Conservation (phyloP, 2,797 vertebrate genomes). For the Sciaenops ocellatus region DNA sequence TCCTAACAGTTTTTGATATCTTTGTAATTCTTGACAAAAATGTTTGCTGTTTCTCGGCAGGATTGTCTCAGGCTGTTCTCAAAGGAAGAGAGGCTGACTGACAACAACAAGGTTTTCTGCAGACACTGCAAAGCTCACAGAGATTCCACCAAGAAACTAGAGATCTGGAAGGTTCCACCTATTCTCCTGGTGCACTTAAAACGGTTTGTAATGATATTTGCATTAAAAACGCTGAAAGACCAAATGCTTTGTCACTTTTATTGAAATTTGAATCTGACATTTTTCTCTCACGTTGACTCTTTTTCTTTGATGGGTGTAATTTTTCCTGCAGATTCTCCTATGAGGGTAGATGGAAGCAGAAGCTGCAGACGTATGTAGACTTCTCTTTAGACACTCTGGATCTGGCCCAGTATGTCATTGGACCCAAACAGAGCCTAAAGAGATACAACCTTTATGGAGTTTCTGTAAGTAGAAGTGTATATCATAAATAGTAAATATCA, state of each 20-base stretch:
- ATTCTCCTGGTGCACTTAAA: constrained; percentile 97
- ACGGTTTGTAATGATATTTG: constrained; percentile 83
- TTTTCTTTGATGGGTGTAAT: background rate
- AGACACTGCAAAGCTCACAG: constrained; percentile 95
- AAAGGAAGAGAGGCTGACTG: constrained; percentile 97
- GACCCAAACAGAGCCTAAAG: constrained; percentile 91
- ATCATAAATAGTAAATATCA: too few species aligned
- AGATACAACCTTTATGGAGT: constrained; percentile 95
- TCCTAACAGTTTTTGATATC: background rate
- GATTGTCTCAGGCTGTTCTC: constrained; percentile 98
- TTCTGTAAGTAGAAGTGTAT: constrained; percentile 89
- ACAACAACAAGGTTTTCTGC: constrained; percentile 97
- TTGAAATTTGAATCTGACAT: background rate
- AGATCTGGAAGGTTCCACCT: constrained; percentile 98
- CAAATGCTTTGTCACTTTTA: background rate
- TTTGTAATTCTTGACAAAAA: background rate
- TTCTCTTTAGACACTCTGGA: constrained; percentile 95
- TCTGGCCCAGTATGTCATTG: constrained; percentile 94
- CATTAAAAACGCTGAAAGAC: background rate
- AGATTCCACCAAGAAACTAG: constrained; percentile 97
- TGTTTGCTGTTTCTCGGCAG: constrained; percentile 73
- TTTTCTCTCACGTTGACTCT: background rate
- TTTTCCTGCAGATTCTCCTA: constrained; percentile 90
- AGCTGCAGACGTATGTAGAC: constrained; percentile 96
- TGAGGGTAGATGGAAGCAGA: constrained; percentile 98